phyloP scores from a whole-genome alignment of 2,113 vertebrate genomes.

The Ochotona curzoniae region DNA sequence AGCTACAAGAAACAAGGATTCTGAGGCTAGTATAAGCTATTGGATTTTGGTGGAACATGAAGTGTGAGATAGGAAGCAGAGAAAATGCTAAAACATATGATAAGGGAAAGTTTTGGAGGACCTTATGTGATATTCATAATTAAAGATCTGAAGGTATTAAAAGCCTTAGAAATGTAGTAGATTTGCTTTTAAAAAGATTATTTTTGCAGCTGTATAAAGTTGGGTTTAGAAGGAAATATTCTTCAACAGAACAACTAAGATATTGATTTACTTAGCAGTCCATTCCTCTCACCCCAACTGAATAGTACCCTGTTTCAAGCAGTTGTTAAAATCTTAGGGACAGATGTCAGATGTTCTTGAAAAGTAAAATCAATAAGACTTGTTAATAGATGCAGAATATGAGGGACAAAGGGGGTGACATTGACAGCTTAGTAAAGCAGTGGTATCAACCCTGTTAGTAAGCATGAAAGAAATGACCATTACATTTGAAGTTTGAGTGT shows the following conservation, averaged over 20 bases:
- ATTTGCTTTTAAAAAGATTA: neutral
- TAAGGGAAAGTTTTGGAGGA: neutral
- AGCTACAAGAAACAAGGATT: neutral
- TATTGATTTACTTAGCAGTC: neutral
- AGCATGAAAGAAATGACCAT: neutral
- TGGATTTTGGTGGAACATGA: neutral
- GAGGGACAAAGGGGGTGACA: neutral
- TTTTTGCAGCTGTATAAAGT: neutral
- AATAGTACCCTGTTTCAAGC: neutral
- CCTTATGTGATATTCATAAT: neutral
- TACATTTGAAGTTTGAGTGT: slow-evolving; percentile 49
- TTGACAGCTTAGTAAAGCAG: neutral
- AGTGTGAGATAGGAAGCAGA: neutral
- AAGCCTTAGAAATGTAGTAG: neutral
- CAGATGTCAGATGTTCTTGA: neutral
- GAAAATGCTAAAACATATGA: neutral
- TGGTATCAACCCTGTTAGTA: neutral
- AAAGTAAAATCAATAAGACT: neutral
- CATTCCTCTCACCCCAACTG: neutral
- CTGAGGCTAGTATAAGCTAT: neutral
- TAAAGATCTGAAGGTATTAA: neutral
- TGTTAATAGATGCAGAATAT: neutral
- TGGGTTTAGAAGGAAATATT: neutral
- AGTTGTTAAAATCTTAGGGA: neutral
- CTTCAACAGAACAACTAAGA: slow-evolving; percentile 9